Evolutionary conservation across 2,113 vertebrate genomes (phyloP).

Genomic region (Speoplatyrhinus poulsoni): DNA sequence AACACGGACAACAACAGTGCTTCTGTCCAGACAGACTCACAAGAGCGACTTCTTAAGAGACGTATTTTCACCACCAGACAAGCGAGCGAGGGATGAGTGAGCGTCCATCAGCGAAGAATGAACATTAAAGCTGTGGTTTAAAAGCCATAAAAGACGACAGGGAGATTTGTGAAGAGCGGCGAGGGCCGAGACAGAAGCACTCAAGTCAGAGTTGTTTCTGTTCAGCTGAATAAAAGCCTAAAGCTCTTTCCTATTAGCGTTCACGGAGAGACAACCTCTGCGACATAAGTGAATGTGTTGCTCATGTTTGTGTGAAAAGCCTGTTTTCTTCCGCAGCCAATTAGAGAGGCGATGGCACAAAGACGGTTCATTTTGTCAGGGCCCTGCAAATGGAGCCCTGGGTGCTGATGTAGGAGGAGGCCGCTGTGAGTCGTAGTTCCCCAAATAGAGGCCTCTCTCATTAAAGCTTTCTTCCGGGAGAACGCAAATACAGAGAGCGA

Average conservation of each 20-base stretch:
- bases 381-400: constrained; percentile 98
- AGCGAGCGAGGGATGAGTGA: constrained; percentile 72
- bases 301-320: constrained; percentile 98
- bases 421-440: constrained; percentile 92
- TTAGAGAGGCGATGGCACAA: constrained; percentile 94
- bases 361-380: constrained; percentile 95
- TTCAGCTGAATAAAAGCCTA: constrained; percentile 84
- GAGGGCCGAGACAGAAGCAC: constrained; percentile 59
- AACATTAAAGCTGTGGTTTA: constrained; percentile 55
- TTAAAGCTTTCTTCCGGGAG: constrained; percentile 85
- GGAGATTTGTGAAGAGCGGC: constrained; percentile 46
- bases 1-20: constrained; percentile 31
- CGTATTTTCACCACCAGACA: constrained; percentile 34
- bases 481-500: constrained; percentile 19
- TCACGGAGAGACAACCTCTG: constrained; percentile 89
- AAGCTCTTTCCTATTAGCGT: constrained; percentile 88
- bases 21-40: constrained; percentile 42
- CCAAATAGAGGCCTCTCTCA: constrained; percentile 87
- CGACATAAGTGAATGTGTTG: constrained; percentile 60
- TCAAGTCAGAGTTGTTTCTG: constrained; percentile 79
- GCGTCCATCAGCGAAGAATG: constrained; percentile 47
- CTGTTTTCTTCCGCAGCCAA: constrained; percentile 88
- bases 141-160: constrained; percentile 57
- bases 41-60: constrained; percentile 36
- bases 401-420: constrained; percentile 76